Percentiles rank a stretch among this genome's conserved stretches.
Evolutionary conservation across 2,888 invertebrate species (phyloP).

Genomic region (Hyles lineata): DNA sequence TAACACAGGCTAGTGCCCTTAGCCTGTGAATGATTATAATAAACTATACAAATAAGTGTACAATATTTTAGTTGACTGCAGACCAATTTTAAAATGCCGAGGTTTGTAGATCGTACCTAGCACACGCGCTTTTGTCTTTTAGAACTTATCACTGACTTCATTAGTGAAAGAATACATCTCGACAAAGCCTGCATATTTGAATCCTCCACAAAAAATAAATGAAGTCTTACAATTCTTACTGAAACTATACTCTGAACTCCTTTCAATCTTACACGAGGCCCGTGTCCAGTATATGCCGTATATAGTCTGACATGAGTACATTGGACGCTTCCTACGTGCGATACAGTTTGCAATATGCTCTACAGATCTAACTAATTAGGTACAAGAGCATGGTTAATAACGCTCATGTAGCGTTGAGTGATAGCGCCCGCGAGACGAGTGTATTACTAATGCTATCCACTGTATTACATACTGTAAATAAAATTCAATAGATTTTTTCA

Average conservation of each 20-base stretch:
- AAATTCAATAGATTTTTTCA: too few species aligned
- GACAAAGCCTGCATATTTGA: too few species aligned
- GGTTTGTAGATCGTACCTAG: too few species aligned
- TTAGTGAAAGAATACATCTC: too few species aligned
- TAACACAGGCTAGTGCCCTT: background rate
- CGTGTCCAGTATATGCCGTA: background rate
- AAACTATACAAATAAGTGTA: background rate
- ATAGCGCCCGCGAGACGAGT: background rate
- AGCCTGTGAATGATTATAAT: background rate
- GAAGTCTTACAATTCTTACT: too few species aligned
- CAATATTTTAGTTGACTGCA: background rate
- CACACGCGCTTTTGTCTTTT: too few species aligned
- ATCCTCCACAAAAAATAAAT: too few species aligned
- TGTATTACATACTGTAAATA: background rate
- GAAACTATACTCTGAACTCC: too few species aligned
- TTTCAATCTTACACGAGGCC: too few species aligned
- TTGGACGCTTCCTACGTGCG: too few species aligned
- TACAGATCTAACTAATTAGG: background rate
- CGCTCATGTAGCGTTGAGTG: conserved; percentile 1
- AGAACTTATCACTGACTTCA: too few species aligned
- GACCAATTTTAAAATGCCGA: too few species aligned
- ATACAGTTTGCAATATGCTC: background rate
- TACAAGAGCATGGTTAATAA: conserved; percentile 5
- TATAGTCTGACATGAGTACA: background rate
- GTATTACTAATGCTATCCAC: background rate